Evolutionary conservation across 2,797 vertebrate genomes (phyloP).

Genomic region (Chelonia mydas): DNA sequence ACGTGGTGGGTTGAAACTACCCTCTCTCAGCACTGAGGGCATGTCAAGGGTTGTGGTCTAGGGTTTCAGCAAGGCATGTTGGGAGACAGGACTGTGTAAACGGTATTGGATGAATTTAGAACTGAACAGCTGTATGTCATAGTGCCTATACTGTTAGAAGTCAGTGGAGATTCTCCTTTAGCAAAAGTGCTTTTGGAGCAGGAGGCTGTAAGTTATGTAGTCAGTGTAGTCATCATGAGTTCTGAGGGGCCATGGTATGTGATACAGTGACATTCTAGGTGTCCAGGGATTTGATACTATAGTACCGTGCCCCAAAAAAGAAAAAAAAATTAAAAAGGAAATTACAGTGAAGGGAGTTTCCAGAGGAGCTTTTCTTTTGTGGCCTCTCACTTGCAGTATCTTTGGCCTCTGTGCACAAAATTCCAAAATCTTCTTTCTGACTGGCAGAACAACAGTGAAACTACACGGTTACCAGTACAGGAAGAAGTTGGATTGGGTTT

Average conservation of each 20-base stretch:
- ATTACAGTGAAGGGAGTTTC: neutral
- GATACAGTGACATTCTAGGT: neutral
- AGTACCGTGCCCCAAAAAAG: neutral
- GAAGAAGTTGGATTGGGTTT: neutral
- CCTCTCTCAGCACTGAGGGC: neutral
- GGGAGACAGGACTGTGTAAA: constrained; percentile 3
- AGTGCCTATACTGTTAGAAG: neutral
- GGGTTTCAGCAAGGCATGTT: neutral
- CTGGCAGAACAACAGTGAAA: neutral
- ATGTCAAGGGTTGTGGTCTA: neutral
- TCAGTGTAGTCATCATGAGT: neutral
- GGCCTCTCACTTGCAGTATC: neutral
- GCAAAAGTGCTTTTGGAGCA: neutral
- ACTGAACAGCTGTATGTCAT: neutral
- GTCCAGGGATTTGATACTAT: constrained; percentile 2
- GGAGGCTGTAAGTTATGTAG: neutral
- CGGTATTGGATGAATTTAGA: neutral
- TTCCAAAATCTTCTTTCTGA: neutral
- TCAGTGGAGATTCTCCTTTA: constrained; percentile 12
- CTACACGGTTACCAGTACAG: neutral
- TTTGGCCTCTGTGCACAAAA: neutral
- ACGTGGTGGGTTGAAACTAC: neutral
- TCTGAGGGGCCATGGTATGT: no score
- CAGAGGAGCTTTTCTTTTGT: neutral
- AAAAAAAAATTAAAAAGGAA: neutral